phyloP scores from a whole-genome alignment of 2,888 invertebrate genomes.

The Himalopsyche tibetana region DNA sequence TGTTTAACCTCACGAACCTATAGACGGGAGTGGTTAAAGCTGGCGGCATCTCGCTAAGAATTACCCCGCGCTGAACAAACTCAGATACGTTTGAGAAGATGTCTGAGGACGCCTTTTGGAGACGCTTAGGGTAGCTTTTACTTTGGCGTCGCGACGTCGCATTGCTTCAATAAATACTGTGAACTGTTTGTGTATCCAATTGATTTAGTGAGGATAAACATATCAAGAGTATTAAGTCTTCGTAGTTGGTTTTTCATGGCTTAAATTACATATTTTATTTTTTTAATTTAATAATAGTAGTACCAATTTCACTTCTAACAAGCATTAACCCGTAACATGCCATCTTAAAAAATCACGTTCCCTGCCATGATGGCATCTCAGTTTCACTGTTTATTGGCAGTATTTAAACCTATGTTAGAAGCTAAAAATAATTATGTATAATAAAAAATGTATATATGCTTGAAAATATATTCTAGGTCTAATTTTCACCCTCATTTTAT shows the following conservation, averaged over 20 bases:
- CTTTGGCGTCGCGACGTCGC: slow-evolving; percentile 35
- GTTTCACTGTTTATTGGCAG: too few species aligned
- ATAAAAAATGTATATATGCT: too few species aligned
- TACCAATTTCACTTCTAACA: too few species aligned
- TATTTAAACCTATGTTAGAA: too few species aligned
- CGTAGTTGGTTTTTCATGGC: not conserved
- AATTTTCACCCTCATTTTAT: too few species aligned
- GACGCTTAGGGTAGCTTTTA: slow-evolving; percentile 28
- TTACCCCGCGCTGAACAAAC: slow-evolving; percentile 53
- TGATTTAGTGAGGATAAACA: slow-evolving; percentile 29
- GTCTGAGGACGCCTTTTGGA: slow-evolving; percentile 44
- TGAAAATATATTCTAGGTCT: too few species aligned
- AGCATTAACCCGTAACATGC: too few species aligned
- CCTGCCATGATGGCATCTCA: too few species aligned
- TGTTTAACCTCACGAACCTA: slow-evolving; percentile 40
- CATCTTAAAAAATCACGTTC: too few species aligned
- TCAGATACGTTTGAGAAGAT: slow-evolving; percentile 33
- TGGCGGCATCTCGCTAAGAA: slow-evolving; percentile 49
- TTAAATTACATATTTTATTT: too few species aligned
- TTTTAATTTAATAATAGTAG: too few species aligned
- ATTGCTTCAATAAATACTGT: slow-evolving; percentile 25
- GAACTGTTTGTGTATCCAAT: slow-evolving; percentile 34
- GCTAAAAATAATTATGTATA: too few species aligned
- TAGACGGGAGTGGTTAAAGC: slow-evolving; percentile 48
- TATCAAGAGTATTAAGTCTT: slow-evolving; percentile 15